phyloP scores from a whole-genome alignment of 2,888 invertebrate species.

The Deilephila elpenor region DNA sequence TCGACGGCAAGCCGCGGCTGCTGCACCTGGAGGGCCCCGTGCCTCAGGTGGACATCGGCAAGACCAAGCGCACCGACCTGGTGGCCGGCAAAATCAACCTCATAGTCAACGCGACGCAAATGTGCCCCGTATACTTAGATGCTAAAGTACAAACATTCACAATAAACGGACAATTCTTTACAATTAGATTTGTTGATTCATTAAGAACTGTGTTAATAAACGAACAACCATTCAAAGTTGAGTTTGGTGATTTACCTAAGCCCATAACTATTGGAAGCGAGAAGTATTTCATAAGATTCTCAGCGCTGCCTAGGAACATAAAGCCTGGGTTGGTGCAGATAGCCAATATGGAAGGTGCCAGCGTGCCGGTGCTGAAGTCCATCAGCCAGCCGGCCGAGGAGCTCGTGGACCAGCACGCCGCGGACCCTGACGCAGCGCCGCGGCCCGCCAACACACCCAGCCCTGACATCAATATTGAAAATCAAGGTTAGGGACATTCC shows the following conservation, averaged over 20 bases:
- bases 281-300: constrained; percentile 92
- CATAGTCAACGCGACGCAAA: constrained; percentile 91
- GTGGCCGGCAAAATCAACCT: constrained; percentile 93
- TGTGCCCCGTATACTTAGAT: constrained; percentile 93
- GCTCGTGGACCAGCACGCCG: constrained; percentile 49
- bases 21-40: constrained; percentile 95
- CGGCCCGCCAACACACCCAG: constrained; percentile 67
- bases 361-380: constrained; percentile 45
- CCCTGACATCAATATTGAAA: constrained; percentile 64
- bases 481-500: constrained; percentile 60
- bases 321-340: constrained; percentile 89
- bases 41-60: constrained; percentile 96
- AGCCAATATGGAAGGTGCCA: constrained; percentile 88
- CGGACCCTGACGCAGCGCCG: constrained; percentile 56
- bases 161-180: constrained; percentile 88
- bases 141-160: constrained; percentile 92
- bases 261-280: constrained; percentile 89
- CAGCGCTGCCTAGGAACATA: constrained; percentile 89
- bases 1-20: constrained; percentile 90
- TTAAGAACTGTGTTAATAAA: constrained; percentile 91
- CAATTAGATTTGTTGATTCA: constrained; percentile 92
- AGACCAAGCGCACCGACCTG: constrained; percentile 90
- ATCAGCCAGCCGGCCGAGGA: constrained; percentile 46
- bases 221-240: constrained; percentile 90
- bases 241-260: constrained; percentile 93